Evolutionary conservation across 2,113 vertebrate species (phyloP).

Genomic region (Urocitellus parryii): DNA sequence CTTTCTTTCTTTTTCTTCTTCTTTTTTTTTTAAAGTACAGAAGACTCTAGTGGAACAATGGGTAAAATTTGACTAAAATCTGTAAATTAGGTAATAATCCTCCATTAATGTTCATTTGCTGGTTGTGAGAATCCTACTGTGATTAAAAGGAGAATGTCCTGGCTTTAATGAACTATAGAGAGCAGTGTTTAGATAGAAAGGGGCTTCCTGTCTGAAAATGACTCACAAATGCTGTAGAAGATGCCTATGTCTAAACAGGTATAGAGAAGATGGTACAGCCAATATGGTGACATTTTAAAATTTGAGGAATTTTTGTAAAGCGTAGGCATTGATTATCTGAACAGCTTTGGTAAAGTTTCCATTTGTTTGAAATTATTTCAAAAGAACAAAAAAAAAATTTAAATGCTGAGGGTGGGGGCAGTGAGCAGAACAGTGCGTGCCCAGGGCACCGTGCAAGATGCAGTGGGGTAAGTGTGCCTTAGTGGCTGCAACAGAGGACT

Average conservation of each 20-base stretch:
- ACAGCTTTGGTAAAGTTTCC: background rate
- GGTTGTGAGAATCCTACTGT: too few species aligned
- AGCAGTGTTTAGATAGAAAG: background rate
- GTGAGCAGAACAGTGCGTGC: background rate
- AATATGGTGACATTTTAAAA: background rate
- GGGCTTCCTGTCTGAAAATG: background rate
- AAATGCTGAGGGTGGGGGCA: too few species aligned
- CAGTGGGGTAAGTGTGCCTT: background rate
- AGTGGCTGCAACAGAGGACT: background rate
- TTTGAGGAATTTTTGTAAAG: background rate
- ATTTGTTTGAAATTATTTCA: background rate
- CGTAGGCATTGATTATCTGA: background rate
- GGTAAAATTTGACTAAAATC: background rate
- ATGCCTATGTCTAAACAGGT: background rate
- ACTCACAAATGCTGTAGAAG: background rate
- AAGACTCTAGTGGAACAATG: background rate
- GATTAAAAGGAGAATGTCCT: background rate
- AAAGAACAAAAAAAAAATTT: background rate
- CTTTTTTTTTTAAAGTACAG: too few species aligned
- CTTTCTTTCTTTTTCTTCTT: background rate
- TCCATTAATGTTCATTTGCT: constrained; percentile 12
- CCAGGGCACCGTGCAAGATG: background rate
- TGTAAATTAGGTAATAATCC: background rate
- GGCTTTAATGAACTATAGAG: background rate
- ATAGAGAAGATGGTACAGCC: background rate